Evolutionary conservation across 2,797 vertebrate species (phyloP).

Genomic region (Galaxias olidus): DNA sequence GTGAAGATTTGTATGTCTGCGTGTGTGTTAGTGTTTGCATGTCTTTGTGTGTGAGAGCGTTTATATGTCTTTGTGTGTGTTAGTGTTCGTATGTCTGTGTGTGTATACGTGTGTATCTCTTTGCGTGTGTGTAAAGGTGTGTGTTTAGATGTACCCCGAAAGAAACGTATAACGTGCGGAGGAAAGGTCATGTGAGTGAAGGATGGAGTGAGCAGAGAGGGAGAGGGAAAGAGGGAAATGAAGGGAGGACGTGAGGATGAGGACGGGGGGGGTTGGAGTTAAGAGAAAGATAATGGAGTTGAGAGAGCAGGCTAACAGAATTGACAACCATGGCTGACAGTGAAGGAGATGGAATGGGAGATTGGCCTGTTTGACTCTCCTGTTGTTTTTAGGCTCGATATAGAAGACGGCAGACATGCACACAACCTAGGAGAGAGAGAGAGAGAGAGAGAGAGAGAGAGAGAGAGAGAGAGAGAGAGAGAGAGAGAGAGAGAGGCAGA

Average conservation of each 20-base stretch:
- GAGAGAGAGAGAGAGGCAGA: conserved; percentile 48
- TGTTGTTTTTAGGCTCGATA: too few relatives aligned
- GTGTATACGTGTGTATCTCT: conserved; percentile 12
- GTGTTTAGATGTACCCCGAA: not conserved
- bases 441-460: not conserved
- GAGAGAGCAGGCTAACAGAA: not conserved
- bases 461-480: conserved; percentile 12
- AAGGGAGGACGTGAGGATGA: too few relatives aligned
- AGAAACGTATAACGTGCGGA: conserved; percentile 40
- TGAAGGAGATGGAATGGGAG: conserved; percentile 17
- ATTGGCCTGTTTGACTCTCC: not conserved
- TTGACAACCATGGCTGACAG: not conserved
- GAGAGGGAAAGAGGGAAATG: not conserved
- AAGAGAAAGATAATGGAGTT: not conserved
- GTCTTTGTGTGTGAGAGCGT: too few relatives aligned
- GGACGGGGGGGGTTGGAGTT: not conserved
- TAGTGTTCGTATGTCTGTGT: not conserved
- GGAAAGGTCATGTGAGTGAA: conserved; percentile 34
- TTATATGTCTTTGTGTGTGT: too few relatives aligned
- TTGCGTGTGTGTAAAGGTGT: conserved; percentile 24
- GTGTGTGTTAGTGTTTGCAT: conserved; percentile 33
- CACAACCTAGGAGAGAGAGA: not conserved
- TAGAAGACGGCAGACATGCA: not conserved
- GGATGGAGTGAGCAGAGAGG: not conserved
- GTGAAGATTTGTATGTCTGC: not conserved